Conservation (phyloP, 2,888 invertebrate genomes). For the Microctonus aethiopoides region DNA sequence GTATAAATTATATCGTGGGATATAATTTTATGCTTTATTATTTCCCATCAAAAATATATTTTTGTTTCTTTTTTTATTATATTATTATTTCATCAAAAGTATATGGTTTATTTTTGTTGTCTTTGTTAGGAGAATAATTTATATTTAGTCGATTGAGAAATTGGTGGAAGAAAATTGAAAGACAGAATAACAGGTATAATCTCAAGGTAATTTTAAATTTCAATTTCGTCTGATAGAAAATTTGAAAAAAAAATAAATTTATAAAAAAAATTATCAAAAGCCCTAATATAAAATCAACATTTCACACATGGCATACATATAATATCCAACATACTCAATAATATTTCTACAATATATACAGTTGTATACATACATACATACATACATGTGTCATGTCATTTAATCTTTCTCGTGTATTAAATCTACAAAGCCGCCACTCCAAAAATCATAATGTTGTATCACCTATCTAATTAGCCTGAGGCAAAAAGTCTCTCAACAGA, state of each 20-base stretch:
- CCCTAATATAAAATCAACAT: background rate
- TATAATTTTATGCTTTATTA: background rate
- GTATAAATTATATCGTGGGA: background rate
- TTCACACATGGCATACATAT: background rate
- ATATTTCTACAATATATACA: background rate
- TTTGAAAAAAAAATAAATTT: background rate
- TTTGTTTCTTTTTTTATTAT: constrained; percentile 5
- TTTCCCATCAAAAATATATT: background rate
- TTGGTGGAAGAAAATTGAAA: constrained; percentile 13
- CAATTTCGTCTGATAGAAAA: background rate
- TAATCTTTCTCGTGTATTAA: background rate
- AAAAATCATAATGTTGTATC: constrained; percentile 22
- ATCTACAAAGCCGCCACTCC: background rate
- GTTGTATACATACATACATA: no score
- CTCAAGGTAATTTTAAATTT: constrained; percentile 17
- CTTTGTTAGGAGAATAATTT: background rate
- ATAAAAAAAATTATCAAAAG: constrained; percentile 1
- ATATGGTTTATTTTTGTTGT: background rate
- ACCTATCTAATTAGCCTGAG: constrained; percentile 22
- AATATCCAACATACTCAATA: background rate
- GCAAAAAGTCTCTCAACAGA: constrained; percentile 16
- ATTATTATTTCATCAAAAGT: background rate
- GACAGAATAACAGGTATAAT: constrained; percentile 15
- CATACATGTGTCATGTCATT: background rate
- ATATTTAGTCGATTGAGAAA: constrained; percentile 13